Conservation (phyloP, 2,797 vertebrate genomes). For the Lutjanus campechanus region DNA sequence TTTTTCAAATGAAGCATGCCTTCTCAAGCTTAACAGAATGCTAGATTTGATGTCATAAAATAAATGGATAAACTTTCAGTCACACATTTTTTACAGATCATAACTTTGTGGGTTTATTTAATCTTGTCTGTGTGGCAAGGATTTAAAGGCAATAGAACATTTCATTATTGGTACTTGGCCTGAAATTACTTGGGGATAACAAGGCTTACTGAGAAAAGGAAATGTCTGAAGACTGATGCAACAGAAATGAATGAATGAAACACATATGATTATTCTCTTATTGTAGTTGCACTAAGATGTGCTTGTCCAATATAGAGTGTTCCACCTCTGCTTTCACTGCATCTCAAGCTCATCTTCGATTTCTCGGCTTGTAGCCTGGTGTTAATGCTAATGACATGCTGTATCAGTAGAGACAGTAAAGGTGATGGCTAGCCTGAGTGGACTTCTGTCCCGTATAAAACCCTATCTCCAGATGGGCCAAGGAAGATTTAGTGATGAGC, state of each 20-base stretch:
- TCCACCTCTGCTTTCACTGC: slow-evolving; percentile 12
- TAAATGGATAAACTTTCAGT: slow-evolving; percentile 9
- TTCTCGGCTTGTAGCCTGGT: slow-evolving; percentile 43
- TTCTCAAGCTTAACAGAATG: slow-evolving; percentile 30
- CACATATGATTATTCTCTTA: slow-evolving; percentile 6
- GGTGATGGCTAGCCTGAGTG: slow-evolving; percentile 74
- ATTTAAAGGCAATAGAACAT: slow-evolving; percentile 61
- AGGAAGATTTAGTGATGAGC: slow-evolving; percentile 81
- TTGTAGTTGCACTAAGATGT: slow-evolving; percentile 17
- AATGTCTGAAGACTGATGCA: slow-evolving; percentile 32
- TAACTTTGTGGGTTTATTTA: slow-evolving; percentile 44
- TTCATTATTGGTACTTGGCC: slow-evolving; percentile 44
- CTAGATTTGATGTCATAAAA: slow-evolving; percentile 43
- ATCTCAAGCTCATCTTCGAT: slow-evolving; percentile 54
- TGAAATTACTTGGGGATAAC: slow-evolving; percentile 50
- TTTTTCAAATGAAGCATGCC: slow-evolving; percentile 16
- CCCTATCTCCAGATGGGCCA: slow-evolving; percentile 72
- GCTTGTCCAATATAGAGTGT: slow-evolving; percentile 17
- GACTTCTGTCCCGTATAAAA: slow-evolving; percentile 75
- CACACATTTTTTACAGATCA: neutral
- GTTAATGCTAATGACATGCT: slow-evolving; percentile 73
- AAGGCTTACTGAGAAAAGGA: slow-evolving; percentile 42
- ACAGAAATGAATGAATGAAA: slow-evolving; percentile 46
- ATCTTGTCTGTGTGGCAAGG: slow-evolving; percentile 70
- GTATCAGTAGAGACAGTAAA: slow-evolving; percentile 69